Evolutionary conservation across 1,140 invertebrate genomes (phyloP), one percentile per base, ranked within the genome.

Genomic region (Zaprionus kolodkinae): DNA sequence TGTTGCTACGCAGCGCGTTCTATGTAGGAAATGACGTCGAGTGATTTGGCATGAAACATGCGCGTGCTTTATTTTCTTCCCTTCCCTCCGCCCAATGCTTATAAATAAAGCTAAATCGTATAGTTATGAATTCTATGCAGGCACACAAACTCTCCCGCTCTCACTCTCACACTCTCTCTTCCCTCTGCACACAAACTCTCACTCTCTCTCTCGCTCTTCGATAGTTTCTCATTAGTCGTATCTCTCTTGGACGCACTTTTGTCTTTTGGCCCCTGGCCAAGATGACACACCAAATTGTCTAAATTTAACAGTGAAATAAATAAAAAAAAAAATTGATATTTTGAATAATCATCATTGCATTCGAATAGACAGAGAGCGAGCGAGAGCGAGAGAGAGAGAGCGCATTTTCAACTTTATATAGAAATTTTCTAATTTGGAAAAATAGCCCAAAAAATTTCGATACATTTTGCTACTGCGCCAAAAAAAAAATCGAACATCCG

Each of bases 221-320:
- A 11, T 50, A 52, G 30, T 63, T 45, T 71, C 73, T 72, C 61
- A 65, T 57, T 57, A 62, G 57, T 57, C 59, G 71, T 66, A 57
- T 64, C 64, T 57, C 70, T 78, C 52, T 75, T 71, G 64, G 67
- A 70, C 79, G 76, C 80, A 83, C 72, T 87, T 87, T 75, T 82
- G 63, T 67, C 64, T 79, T 72, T 83, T 87, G 84, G 84, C 85
- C 54, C 10, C 11, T 7, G 55, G 80, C 84, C 84, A 88, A 87
- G 73, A 87, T 89, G 80, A 89, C 85, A 89, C 88, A 89, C 81
- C 74, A 66, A 88, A 88, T 88, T 77, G 77, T 88, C 84, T 88
- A 88, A 88, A 78, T 78, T 89, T 88, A 83, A 67, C 74, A 72
- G 75, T 59, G 64, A 72, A 67, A 71, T 59, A 64, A 57, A 56